Evolutionary conservation across 2,113 vertebrate genomes (phyloP).

Genomic region (Tupaia tana): DNA sequence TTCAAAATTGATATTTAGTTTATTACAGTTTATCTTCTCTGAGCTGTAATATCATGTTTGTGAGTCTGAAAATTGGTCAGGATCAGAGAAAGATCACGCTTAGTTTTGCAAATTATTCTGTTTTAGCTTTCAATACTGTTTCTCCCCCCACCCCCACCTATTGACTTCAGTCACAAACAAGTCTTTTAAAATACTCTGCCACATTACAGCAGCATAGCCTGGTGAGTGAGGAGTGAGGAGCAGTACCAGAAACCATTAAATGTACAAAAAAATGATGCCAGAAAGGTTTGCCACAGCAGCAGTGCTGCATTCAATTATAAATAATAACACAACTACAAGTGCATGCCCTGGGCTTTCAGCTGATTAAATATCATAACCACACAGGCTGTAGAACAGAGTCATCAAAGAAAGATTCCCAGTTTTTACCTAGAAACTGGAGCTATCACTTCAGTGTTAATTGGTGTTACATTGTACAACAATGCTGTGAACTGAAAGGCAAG

Average conservation of each 20-base stretch:
- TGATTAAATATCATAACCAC: slow-evolving; percentile 77
- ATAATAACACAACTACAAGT: slow-evolving; percentile 63
- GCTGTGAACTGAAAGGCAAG: slow-evolving; percentile 72
- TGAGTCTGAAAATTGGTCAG: not conserved
- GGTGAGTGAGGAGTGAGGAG: slow-evolving; percentile 21
- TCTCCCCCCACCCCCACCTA: not conserved
- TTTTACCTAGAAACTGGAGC: slow-evolving; percentile 76
- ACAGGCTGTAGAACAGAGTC: slow-evolving; percentile 57
- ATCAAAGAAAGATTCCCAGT: slow-evolving; percentile 10
- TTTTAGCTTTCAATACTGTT: slow-evolving; percentile 37
- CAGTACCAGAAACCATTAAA: slow-evolving; percentile 62
- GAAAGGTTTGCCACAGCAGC: slow-evolving; percentile 59
- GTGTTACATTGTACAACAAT: slow-evolving; percentile 65
- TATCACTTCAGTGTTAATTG: slow-evolving; percentile 83
- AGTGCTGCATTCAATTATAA: slow-evolving; percentile 70
- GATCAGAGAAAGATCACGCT: not conserved
- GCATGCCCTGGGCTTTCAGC: slow-evolving; percentile 71
- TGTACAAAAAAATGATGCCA: slow-evolving; percentile 46
- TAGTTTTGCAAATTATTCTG: slow-evolving; percentile 43
- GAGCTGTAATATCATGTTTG: not conserved
- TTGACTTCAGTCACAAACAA: slow-evolving; percentile 51
- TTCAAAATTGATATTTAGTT: slow-evolving; percentile 18
- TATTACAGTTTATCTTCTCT: not conserved
- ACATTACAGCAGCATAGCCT: slow-evolving; percentile 31
- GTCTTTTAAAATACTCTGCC: slow-evolving; percentile 42